Evolutionary conservation across 2,888 invertebrate species (phyloP).

Genomic region (Cecidostiba fungosa): DNA sequence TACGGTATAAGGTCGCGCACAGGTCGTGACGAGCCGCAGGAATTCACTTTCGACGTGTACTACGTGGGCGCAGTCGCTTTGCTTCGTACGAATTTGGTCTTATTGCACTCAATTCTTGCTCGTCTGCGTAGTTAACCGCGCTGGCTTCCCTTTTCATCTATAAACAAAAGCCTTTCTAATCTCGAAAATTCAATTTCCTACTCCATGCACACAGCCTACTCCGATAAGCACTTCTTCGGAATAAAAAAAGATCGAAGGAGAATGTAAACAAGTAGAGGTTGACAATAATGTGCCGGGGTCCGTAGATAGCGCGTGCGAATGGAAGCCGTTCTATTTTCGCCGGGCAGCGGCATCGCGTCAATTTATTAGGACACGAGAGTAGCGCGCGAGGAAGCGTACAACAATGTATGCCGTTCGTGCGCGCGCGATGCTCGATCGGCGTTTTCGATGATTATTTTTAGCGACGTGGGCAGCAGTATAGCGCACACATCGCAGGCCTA

Average conservation of each 20-base stretch:
- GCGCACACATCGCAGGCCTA: neutral
- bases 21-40: too few species aligned
- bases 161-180: slow-evolving; percentile 28
- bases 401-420: neutral
- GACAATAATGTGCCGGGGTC: neutral
- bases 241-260: too few species aligned
- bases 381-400: neutral
- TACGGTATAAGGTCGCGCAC: too few species aligned
- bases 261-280: neutral
- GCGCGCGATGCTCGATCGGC: slow-evolving; percentile 49
- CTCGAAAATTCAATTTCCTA: neutral
- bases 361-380: slow-evolving; percentile 30
- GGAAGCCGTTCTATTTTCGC: slow-evolving; percentile 20
- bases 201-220: too few species aligned
- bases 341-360: neutral
- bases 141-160: slow-evolving; percentile 32
- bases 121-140: slow-evolving; percentile 34
- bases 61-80: neutral
- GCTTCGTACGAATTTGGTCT: slow-evolving; percentile 25
- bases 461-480: slow-evolving; percentile 21
- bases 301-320: neutral
- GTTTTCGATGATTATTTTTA: slow-evolving; percentile 62
- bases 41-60: neutral
- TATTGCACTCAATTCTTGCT: slow-evolving; percentile 46
- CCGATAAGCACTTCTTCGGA: too few species aligned